These are phyloP conservation scores for Gymnocephalus cernua DNA, from an alignment of 2,113 vertebrate genomes.

Conservation along the genomic window DNA sequence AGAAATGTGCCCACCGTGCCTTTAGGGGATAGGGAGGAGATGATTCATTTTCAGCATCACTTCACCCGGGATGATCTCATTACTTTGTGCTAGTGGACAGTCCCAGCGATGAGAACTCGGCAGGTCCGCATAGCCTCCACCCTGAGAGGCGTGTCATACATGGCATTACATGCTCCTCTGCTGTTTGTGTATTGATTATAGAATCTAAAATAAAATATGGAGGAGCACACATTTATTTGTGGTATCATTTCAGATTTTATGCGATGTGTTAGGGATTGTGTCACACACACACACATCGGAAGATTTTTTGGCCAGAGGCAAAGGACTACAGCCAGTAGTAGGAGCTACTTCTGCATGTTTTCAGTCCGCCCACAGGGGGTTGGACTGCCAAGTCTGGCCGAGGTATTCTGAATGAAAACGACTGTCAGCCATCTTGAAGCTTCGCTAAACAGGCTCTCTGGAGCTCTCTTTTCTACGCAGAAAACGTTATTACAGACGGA, in stretches of 20 bases:
- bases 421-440: no score
- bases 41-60: conserved; percentile 83
- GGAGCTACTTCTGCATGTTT: no score
- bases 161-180: conserved; percentile 40
- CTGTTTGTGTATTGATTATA: conserved; percentile 63
- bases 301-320: no score
- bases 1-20: conserved; percentile 65
- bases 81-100: conserved; percentile 77
- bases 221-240: conserved; percentile 26
- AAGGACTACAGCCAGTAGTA: no score
- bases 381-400: no score
- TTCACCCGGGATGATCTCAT: conserved; percentile 82
- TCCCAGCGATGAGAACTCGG: conserved; percentile 38
- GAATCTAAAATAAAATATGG: conserved; percentile 18
- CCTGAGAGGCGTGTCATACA: conserved; percentile 48
- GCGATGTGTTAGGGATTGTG: background rate
- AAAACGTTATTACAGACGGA: no score
- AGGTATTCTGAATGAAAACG: no score
- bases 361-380: no score
- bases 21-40: conserved; percentile 67
- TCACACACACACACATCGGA: no score
- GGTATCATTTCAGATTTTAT: conserved; percentile 24
- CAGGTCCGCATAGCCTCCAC: conserved; percentile 41
- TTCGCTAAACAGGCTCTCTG: no score
- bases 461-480: no score